Conservation (phyloP, 2,888 invertebrate genomes). For the Calameuta pallipes region DNA sequence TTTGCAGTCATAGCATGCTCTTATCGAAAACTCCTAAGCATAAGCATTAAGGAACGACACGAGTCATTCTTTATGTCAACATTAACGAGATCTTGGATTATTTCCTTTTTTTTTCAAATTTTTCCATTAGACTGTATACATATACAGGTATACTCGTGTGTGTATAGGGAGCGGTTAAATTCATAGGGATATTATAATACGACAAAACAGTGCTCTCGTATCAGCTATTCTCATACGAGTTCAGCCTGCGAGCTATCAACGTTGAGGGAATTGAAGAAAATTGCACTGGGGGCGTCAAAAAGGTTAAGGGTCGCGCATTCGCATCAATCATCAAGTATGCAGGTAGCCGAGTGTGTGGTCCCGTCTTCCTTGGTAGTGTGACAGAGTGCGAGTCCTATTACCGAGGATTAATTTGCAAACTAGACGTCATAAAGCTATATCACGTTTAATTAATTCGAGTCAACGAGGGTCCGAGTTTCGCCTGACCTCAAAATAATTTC, state of each 20-base stretch:
- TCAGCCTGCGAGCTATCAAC: not conserved
- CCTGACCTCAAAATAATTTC: conserved; percentile 33
- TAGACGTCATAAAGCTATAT: conserved; percentile 39
- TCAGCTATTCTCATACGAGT: not conserved
- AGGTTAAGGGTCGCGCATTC: not conserved
- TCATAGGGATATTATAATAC: not conserved
- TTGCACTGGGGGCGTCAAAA: not conserved
- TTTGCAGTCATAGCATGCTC: not conserved
- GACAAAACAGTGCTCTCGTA: not conserved
- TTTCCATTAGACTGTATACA: not conserved
- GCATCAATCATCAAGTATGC: not conserved
- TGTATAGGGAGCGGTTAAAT: not conserved
- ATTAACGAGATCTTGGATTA: not conserved
- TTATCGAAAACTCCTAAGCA: not conserved
- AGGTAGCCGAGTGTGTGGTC: conserved; percentile 27
- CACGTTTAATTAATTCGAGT: conserved; percentile 43
- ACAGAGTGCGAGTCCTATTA: conserved; percentile 22
- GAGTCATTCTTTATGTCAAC: not conserved
- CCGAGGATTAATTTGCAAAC: conserved; percentile 43
- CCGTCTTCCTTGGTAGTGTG: conserved; percentile 11
- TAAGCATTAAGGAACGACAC: not conserved
- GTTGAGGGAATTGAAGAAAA: not conserved
- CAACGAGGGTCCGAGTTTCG: conserved; percentile 33
- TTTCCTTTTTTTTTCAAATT: not conserved
- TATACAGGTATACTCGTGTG: not conserved